These are phyloP conservation scores for Linyphia triangularis DNA, from an alignment of 2,888 invertebrate genomes.

Conservation along the genomic window DNA sequence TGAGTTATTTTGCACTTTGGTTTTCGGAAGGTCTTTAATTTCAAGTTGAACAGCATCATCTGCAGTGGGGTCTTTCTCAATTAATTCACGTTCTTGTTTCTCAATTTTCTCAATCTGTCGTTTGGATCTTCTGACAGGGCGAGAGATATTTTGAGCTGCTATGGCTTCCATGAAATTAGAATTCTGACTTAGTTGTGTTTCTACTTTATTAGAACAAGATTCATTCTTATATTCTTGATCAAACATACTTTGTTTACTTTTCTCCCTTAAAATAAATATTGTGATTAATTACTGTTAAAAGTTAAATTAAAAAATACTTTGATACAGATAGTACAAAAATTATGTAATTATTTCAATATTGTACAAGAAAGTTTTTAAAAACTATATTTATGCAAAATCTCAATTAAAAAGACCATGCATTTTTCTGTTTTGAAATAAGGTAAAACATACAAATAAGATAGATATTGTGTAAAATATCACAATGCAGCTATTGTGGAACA, in stretches of 20 bases:
- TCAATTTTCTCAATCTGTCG: slow-evolving; percentile 79
- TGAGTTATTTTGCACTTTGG: slow-evolving; percentile 1
- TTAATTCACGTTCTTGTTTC: slow-evolving; percentile 78
- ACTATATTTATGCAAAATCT: too few species aligned
- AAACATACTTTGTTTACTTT: background rate
- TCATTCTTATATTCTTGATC: background rate
- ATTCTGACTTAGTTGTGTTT: background rate
- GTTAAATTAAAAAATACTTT: too few species aligned
- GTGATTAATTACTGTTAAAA: too few species aligned
- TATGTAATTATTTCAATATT: too few species aligned
- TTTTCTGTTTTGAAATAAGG: too few species aligned
- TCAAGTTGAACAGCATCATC: background rate
- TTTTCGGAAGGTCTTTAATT: background rate
- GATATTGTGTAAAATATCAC: too few species aligned
- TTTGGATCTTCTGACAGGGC: slow-evolving; percentile 78
- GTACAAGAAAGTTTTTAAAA: too few species aligned
- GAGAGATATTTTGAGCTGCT: background rate
- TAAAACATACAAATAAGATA: too few species aligned
- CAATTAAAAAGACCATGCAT: too few species aligned
- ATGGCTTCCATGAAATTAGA: background rate
- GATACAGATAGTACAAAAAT: too few species aligned
- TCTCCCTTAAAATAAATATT: background rate
- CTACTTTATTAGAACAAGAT: background rate
- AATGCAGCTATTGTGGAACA: too few species aligned
- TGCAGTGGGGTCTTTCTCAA: slow-evolving; percentile 76